Percentiles rank a stretch among this genome's conserved stretches.
These are phyloP conservation scores for Cepaea hortensis DNA, from an alignment of 2,888 invertebrate genomes.

Conservation along the genomic window DNA sequence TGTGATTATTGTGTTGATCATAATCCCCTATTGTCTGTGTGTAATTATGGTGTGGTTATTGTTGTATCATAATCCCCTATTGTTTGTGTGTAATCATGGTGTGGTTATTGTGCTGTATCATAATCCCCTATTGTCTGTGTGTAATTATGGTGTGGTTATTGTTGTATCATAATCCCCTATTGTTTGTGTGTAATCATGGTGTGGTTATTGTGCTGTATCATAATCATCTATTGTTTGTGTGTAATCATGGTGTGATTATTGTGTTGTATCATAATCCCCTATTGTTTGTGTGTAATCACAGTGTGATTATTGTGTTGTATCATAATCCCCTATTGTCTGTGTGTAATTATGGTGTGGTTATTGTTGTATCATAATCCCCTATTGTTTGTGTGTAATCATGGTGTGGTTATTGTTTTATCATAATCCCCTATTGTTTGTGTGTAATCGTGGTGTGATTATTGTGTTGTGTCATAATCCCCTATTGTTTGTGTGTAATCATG, in stretches of 20 bases:
- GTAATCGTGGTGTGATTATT: background rate
- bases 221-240: too few species aligned
- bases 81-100: background rate
- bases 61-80: slow-evolving; percentile 29
- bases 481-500: background rate
- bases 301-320: slow-evolving; percentile 79
- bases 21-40: slow-evolving; percentile 98
- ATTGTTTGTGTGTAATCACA: background rate
- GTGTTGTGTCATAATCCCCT: slow-evolving; percentile 87
- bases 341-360: slow-evolving; percentile 87
- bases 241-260: too few species aligned
- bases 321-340: slow-evolving; percentile 97
- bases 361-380: slow-evolving; percentile 28
- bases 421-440: background rate
- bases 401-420: slow-evolving; percentile 14
- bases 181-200: background rate
- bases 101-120: slow-evolving; percentile 24
- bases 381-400: background rate
- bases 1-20: slow-evolving; percentile 78
- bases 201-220: background rate
- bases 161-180: slow-evolving; percentile 86
- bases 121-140: background rate
- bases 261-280: background rate
- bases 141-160: background rate
- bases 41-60: slow-evolving; percentile 84